Evolutionary conservation across 2,113 vertebrate genomes (phyloP), one percentile per base, ranked within the genome.

Genomic region (Neogobius melanostomus): DNA sequence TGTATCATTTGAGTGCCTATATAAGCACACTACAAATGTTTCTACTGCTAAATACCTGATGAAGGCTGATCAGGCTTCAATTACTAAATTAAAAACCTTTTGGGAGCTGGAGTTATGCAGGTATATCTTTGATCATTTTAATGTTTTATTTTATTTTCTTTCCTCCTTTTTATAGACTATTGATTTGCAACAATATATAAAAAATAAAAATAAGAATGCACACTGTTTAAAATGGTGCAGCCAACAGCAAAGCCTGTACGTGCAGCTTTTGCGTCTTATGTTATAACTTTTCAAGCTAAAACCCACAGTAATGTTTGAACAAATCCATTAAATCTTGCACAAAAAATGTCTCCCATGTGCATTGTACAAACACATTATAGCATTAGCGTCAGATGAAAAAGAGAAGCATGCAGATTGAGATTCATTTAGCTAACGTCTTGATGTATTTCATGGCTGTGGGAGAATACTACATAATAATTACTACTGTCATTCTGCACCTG

Each of bases 401-500:
- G 12, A 8, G 36, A 36, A 57, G 15, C 11, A 15, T 28, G 12
- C 28, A 43, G 36, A 61, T 44, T 57, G 17, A 44, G 59, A 14
- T 21, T 21, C 21, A 21, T 21, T 21, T 21, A 21, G 21, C 21
- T 61, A 44, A 61, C 63, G 45, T 70, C 45, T 74, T 56, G 47
- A 54, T 11, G 14, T 21, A 70, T 51, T 47, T 48, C n/a, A 16
- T 15, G 6, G n/a, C 14, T 64, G 44, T 48, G 28, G 49, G 46
- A 63, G 50, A 76, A 73, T 69, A 66, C 21, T 21, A 21, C 2
- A 21, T 21, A 21, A 21, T 50, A 62, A 15, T 68, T 21, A 63
- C 80, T 43, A 68, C 64, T 66, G 67, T 60, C 60, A 48, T 50
- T 60, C 50, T 76, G 16, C 53, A 62, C 56, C 75, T 79, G 60